Evolutionary conservation across 1,140 invertebrate species (phyloP), one percentile per base, ranked within the genome.

Genomic region (Solen grandis): DNA sequence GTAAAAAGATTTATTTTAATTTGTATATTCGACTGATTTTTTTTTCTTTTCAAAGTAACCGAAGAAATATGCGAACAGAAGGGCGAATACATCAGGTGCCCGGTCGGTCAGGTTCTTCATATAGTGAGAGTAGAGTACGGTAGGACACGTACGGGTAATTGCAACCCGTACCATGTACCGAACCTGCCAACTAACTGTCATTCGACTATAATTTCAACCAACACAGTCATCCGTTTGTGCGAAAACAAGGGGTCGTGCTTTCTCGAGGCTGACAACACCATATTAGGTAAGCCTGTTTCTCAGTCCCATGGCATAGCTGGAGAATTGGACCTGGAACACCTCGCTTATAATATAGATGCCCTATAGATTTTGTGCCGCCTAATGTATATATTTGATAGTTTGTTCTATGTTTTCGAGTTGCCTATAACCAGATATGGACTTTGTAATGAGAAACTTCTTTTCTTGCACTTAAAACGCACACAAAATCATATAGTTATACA

Each of bases 11-110:
- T n/a, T n/a, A n/a, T n/a, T n/a, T n/a, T n/a, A n/a, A n/a, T n/a
- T n/a, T n/a, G n/a, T n/a, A n/a, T n/a, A n/a, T n/a, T n/a, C n/a
- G n/a, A n/a, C n/a, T n/a, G n/a, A n/a, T n/a, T n/a, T n/a, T n/a
- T n/a, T n/a, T n/a, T n/a, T n/a, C n/a, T n/a, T n/a, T n/a, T 70
- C 50, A 13, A 27, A 70, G 76, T 70, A 25, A 8, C 3, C 16
- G 19, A 80, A 29, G 57, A 72, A 35, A 80, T 80, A n/a, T 80
- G 77, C 31, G 77, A 80, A 54, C 77, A 62, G 29, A 80, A 80
- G 52, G 77, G 77, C 3, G 66, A 80, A 27, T 54, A 70, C 38
- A 50, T 80, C n/a, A 60, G 25, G 0, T 80, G 77, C 35, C 65
- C 65, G 8, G 25, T 62, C 36, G 65, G 57, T n/a, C 60, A 80